Percentiles rank a stretch among this genome's conserved stretches.
phyloP scores from a whole-genome alignment of 2,888 invertebrate genomes.

The Frankliniella fusca region DNA sequence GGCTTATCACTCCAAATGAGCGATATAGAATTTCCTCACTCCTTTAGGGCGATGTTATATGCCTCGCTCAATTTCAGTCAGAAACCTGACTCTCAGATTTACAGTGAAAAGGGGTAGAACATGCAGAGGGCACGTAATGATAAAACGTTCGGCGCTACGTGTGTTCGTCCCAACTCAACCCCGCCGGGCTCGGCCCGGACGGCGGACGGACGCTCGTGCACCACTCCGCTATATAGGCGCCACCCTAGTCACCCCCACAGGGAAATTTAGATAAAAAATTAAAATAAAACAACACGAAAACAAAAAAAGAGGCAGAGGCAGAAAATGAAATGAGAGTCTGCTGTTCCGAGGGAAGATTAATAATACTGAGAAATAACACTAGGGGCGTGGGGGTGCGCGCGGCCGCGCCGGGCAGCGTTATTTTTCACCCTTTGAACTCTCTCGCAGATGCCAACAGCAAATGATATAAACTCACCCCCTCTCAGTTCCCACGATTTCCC shows the following conservation, averaged over 20 bases:
- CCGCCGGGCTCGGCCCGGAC: not conserved
- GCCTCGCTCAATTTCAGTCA: too few species aligned
- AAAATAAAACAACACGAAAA: not conserved
- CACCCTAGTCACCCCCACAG: too few species aligned
- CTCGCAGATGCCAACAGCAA: not conserved
- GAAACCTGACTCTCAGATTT: too few species aligned
- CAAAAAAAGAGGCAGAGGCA: not conserved
- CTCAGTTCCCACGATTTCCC: not conserved
- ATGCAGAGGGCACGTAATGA: not conserved
- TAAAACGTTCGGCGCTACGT: not conserved
- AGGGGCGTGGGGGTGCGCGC: too few species aligned
- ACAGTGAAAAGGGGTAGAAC: not conserved
- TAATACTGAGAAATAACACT: too few species aligned
- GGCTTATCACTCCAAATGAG: too few species aligned
- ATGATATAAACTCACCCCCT: not conserved
- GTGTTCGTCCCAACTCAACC: not conserved
- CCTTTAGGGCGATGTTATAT: too few species aligned
- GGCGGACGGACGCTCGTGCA: too few species aligned
- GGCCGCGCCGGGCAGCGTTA: not conserved
- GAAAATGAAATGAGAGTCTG: not conserved
- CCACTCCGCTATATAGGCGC: too few species aligned
- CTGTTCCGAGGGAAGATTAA: not conserved
- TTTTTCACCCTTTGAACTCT: slow-evolving; percentile 4
- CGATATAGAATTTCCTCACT: too few species aligned
- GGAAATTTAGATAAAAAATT: not conserved